Conservation (phyloP, 1,140 invertebrate species). For the Philopotamus ludificatus region DNA sequence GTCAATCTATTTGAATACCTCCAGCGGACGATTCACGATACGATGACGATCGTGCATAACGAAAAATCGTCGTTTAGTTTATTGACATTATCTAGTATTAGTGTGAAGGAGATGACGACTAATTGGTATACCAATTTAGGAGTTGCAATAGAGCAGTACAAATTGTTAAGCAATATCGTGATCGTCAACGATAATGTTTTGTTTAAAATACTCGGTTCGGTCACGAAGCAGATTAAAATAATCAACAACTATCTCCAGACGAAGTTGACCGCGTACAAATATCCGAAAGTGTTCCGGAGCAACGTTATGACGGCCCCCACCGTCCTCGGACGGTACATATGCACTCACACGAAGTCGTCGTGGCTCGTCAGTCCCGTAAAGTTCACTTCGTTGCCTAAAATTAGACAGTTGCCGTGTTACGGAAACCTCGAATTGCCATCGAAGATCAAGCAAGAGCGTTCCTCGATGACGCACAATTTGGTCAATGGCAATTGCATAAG, state of each 20-base stretch:
- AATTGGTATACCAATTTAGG: slow-evolving; percentile 7
- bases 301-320: slow-evolving; percentile 49
- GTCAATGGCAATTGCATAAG: slow-evolving; percentile 13
- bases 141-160: slow-evolving; percentile 22
- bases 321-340: slow-evolving; percentile 43
- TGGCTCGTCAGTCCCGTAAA: slow-evolving; percentile 47
- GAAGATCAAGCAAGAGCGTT: slow-evolving; percentile 51
- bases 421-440: slow-evolving; percentile 53
- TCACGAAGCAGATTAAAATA: slow-evolving; percentile 50
- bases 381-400: slow-evolving; percentile 48
- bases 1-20: not conserved
- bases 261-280: slow-evolving; percentile 51
- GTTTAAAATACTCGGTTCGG: slow-evolving; percentile 49
- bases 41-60: not conserved
- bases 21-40: not conserved
- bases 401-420: slow-evolving; percentile 52
- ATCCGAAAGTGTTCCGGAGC: slow-evolving; percentile 50
- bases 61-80: slow-evolving; percentile 5
- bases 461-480: not conserved
- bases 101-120: not conserved
- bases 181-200: slow-evolving; percentile 26
- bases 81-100: slow-evolving; percentile 10
- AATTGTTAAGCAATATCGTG: slow-evolving; percentile 32
- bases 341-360: slow-evolving; percentile 46
- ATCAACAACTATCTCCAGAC: slow-evolving; percentile 52